phyloP scores from a whole-genome alignment of 2,113 vertebrate genomes.

The Panurus biarmicus region DNA sequence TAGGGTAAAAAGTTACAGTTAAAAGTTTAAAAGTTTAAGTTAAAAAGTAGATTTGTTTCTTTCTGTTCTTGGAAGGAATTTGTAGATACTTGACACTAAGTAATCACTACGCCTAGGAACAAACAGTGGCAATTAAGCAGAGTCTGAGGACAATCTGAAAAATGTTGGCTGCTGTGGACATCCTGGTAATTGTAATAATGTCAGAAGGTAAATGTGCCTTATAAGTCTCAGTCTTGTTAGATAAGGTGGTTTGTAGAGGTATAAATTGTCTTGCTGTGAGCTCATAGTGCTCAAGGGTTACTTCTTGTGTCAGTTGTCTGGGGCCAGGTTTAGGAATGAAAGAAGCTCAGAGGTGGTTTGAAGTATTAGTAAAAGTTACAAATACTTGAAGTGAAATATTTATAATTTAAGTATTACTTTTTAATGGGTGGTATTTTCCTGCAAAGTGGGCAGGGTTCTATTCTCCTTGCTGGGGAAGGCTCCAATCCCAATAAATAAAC shows the following conservation, averaged over 20 bases:
- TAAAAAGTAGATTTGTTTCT: background rate
- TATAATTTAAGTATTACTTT: background rate
- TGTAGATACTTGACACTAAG: background rate
- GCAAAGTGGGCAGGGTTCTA: background rate
- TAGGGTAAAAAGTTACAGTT: background rate
- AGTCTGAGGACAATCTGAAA: background rate
- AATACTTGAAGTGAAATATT: background rate
- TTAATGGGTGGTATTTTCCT: background rate
- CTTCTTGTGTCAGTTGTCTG: background rate
- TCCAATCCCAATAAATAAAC: background rate
- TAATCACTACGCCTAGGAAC: rapidly evolving
- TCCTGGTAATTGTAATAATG: background rate
- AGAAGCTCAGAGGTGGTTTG: background rate
- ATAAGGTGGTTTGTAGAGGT: background rate
- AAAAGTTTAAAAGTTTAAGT: background rate
- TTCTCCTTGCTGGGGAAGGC: background rate
- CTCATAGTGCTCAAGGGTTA: background rate
- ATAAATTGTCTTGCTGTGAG: background rate
- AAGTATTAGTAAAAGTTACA: background rate
- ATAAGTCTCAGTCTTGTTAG: background rate
- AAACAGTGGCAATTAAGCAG: background rate
- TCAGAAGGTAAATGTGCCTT: background rate
- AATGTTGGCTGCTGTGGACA: background rate
- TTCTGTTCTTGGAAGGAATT: background rate
- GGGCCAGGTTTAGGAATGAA: background rate